Conservation (phyloP, 2,113 vertebrate species). For the Pituophis catenifer region DNA sequence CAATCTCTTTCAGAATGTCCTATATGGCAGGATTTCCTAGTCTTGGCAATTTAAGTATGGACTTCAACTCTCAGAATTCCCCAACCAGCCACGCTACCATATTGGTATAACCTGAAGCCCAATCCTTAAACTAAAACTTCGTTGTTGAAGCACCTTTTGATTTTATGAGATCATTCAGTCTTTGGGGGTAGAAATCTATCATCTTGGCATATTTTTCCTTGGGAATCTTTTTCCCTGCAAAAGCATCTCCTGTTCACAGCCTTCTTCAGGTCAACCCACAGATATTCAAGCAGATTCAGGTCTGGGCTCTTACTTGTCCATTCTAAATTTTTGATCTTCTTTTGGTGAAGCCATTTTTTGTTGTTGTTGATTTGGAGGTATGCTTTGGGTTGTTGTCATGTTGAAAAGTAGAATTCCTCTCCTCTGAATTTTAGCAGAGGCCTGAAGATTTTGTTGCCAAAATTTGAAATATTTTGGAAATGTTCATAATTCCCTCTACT, state of each 20-base stretch:
- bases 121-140: neutral
- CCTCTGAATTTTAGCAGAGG: too few relatives aligned
- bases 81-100: neutral
- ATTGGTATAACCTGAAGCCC: neutral
- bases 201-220: neutral
- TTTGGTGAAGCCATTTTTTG: too few relatives aligned
- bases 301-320: too few relatives aligned
- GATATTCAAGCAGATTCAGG: too few relatives aligned
- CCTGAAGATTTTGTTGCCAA: neutral
- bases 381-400: too few relatives aligned
- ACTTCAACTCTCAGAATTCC: neutral
- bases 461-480: neutral
- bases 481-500: neutral
- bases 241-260: too few relatives aligned
- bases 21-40: neutral
- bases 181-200: neutral
- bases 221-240: neutral
- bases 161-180: neutral
- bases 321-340: too few relatives aligned
- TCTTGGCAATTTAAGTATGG: neutral
- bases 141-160: neutral
- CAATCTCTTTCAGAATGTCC: neutral
- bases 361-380: too few relatives aligned
- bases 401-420: too few relatives aligned
- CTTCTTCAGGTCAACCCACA: too few relatives aligned